Conservation (phyloP, 2,113 vertebrate genomes). For the Leptodactylus fuscus region DNA sequence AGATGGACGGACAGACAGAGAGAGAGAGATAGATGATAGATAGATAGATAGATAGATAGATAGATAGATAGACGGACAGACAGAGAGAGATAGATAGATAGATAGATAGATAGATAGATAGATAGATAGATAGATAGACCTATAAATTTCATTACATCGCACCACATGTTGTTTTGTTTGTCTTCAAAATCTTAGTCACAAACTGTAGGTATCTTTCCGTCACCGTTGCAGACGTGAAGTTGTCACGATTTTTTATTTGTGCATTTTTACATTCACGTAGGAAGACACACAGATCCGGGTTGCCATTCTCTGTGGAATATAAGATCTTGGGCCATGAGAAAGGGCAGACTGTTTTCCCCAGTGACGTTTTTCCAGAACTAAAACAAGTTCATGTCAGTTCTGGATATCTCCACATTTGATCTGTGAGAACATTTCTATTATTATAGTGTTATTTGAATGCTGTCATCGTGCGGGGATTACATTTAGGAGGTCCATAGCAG, state of each 20-base stretch:
- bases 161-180: too few species aligned
- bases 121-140: too few species aligned
- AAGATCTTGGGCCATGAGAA: conserved; percentile 11
- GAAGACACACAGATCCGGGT: background rate
- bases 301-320: background rate
- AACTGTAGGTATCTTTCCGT: background rate
- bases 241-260: background rate
- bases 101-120: too few species aligned
- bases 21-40: too few species aligned
- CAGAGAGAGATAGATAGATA: too few species aligned
- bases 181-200: too few species aligned
- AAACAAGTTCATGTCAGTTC: background rate
- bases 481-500: conserved; percentile 1
- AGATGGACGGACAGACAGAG: too few species aligned
- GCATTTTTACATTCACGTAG: background rate
- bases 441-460: conserved; percentile 17
- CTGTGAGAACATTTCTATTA: conserved; percentile 32
- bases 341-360: conserved; percentile 8
- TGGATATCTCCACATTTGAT: background rate
- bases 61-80: too few species aligned
- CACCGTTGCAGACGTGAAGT: background rate
- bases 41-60: too few species aligned
- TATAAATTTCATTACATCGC: too few species aligned
- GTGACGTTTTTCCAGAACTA: background rate
- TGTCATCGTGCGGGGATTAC: conserved; percentile 15